Evolutionary conservation across 2,797 vertebrate genomes (phyloP), one percentile per base, ranked within the genome.

Genomic region (Lophius americanus): DNA sequence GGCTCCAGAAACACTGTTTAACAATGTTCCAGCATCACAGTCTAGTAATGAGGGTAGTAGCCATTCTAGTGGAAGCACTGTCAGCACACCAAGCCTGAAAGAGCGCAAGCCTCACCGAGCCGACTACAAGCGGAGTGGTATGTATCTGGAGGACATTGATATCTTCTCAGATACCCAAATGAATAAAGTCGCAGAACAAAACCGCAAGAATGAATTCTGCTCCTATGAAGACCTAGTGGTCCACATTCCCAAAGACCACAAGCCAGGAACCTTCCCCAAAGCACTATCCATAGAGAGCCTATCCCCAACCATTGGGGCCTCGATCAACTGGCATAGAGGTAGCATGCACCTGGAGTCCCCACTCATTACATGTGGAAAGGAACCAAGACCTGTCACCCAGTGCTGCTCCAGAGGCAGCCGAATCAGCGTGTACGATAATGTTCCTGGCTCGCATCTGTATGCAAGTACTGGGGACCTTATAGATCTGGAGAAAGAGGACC

Each of bases 261-360:
- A 99, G 78, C 98, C 98, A 0, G 98, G 98, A 64, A 99, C 98
- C 0, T 99, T 99, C 75, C 98, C 98, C 48, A 99, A 99, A 91
- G 97, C 98, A 0, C 93, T 99, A 58, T 99, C 98, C 39, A 99
- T 99, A 9, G 98, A 99, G 86, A 99, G 98, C 78, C 94, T 99
- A 12, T 96, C 97, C 0, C 97, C 97, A 5, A 94, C 94, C 42
- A 92, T 62, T 8, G 84, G 82, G 9, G 90, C 88, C 9, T 91
- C 90, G 6, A 93, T 95, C 9, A 95, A 91, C 86, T 97, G 97
- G 96, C 95, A 95, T 79, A 93, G 93, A 0, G 93, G 92, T 6
- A 91, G 92, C 75, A 84, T 94, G 85, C 92, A 94, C 57, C 82
- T 94, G 41, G 92, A 93, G 68, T 84, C 92, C n/a, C 87, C 94